Evolutionary conservation across 1,140 invertebrate genomes (phyloP), one percentile per base, ranked within the genome.

Genomic region (Drosophila arawakana): DNA sequence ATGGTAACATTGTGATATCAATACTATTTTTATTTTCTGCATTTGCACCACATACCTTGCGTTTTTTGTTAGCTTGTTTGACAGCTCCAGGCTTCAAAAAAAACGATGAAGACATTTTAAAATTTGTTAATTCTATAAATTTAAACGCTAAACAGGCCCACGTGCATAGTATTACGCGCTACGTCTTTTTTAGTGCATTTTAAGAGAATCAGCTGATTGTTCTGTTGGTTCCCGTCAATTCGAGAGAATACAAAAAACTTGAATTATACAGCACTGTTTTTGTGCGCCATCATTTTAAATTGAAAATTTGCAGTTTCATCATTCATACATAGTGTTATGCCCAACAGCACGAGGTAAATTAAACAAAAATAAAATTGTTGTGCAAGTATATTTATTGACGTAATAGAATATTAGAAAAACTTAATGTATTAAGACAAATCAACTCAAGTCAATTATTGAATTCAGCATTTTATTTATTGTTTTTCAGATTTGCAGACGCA

Each of bases 61-160:
- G 61, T 81, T 93, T 76, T 93, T 93, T 92, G 93, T 93, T 84
- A 91, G 92, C 76, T 50, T 81, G 49, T 55, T 84, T 10, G 93
- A 93, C 91, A 94, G 80, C 74, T 18, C 83, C 95, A 18, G 94
- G 93, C 92, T 94, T 95, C 58, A 95, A 91, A 82, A 95, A 95
- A 77, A 95, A 95, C 6, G 94, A 94, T 58, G 94, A 94, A 15
- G 90, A 91, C 91, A 91, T 91, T 18, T 37, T 60, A 57, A 10
- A 44, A 43, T 21, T 46, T 62, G 11, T 57, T 62, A 55, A 43
- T 62, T 62, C 52, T 49, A 58, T 37, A 63, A 54, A 59, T 70
- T 46, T 55, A 73, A 83, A 77, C 18, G 60, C 66, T 67, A 44
- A 70, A 59, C 58, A 54, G 46, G 49, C 80, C 81, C 81, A 83